Evolutionary conservation across 2,113 vertebrate species (phyloP), one percentile per base, ranked within the genome.

Genomic region (Nibea coibor): DNA sequence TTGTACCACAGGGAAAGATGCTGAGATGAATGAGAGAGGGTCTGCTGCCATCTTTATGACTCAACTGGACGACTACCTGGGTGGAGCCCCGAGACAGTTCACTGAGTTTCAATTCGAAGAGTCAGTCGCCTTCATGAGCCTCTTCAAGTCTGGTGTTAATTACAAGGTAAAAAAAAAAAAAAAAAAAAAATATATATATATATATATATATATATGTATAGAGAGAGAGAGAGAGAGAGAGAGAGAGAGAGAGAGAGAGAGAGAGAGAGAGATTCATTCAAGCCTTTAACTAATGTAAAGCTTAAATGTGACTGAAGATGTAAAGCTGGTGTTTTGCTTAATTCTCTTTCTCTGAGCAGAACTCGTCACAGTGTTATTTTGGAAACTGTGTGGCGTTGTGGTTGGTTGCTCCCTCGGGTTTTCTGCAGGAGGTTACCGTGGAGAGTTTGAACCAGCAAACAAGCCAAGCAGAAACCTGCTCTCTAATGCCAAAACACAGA

Each of bases 121-220:
- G 78, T 95, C 95, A 0, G 0, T 28, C n/a, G 59, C n/a, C 31
- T 96, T 96, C 70, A 35, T 80, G 12, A 31, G 87, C 19, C 94
- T 94, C 82, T 96, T 96, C 87, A 93, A 86, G 70, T 64, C 75
- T n/a, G 94, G 94, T 22, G 51, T 96, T 20, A 91, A 80, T 58
- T 95, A 95, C 86, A 86, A 88, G 94, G 95, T 95, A 45, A 11
- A 43, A 43, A 10, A 43, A 28, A 28, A 28, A 28, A 28, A 28
- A 28, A 28, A 28, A 26, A 26, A 26, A 26, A 26, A 26, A 28
- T 28, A 28, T 28, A 28, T 28, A 28, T 28, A 28, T 28, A 28
- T 28, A 28, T 28, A 28, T 28, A 28, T 28, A 28, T 28, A 28
- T 28, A 28, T 28, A 28, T 28, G 4, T 35, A 35, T 35, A 26